Evolutionary conservation across 2,888 invertebrate species (phyloP), one percentile per base, ranked within the genome.

Genomic region (Oegoconia quadripuncta): DNA sequence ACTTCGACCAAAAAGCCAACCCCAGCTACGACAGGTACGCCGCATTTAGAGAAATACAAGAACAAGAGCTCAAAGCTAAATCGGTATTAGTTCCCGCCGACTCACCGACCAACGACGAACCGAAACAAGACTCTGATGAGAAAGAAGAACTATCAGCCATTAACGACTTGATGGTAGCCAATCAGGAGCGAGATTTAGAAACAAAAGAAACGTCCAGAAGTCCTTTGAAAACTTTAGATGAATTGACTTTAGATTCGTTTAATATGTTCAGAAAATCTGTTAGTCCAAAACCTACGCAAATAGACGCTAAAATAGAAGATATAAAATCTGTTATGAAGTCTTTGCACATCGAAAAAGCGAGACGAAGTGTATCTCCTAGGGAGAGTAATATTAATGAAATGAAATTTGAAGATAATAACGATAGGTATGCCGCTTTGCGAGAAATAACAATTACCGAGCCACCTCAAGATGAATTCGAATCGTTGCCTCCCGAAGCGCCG

Each of bases 31-130:
- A 96, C 66, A 90, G 95, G 53, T 97, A 97, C 69, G 96, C 96
- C 0, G 96, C 94, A 0, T 96, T 97, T 60, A 89, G 96, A 45
- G 96, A 97, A 80, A 90, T 95, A 52, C 93, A 95, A 52, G 92
- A 95, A 58, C 94, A 93, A 66, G 92, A 92, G 52, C 72, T 91
- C 17, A 91, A 91, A 64, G 63, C 77, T 0, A 80, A 77, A 47
- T 74, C 83, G 0, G 69, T 82, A 26, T 44, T 86, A 39, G 76
- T 78, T 18, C 74, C 80, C 0, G 48, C 64, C 1, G 78, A 77
- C 4, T 53, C 46, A 3, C 54, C 47, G 28, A 49, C 40, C 2
- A 48, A 42, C 9, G 71, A 69, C 6, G 75, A 70, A 41, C 55
- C 65, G 0, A 84, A 78, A 48, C 77, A 75, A 17, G 84, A 87